Evolutionary conservation across 2,113 vertebrate genomes (phyloP).

Genomic region (Tetrax tetrax): DNA sequence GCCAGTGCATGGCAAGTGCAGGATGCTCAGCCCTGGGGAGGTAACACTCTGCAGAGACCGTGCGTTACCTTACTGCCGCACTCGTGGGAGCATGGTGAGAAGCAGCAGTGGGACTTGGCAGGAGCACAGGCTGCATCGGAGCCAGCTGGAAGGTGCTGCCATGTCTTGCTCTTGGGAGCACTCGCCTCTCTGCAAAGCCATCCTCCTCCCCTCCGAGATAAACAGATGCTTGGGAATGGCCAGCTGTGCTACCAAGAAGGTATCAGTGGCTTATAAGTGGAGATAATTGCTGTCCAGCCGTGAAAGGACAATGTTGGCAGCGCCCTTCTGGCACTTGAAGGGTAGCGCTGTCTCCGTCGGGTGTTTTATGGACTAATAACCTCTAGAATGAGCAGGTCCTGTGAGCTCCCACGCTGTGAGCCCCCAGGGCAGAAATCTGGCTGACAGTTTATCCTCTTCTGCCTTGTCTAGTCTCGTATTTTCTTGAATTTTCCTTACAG

Average conservation of each 20-base stretch:
- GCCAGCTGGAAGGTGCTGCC: accelerated
- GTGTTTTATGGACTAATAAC: neutral
- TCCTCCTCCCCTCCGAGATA: neutral
- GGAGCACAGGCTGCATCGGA: neutral
- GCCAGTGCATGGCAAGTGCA: neutral
- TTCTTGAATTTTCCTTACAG: constrained; percentile 53
- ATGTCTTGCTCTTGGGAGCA: neutral
- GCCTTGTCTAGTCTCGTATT: constrained; percentile 35
- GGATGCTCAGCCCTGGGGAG: neutral
- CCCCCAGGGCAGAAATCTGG: neutral
- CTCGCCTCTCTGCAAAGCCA: neutral
- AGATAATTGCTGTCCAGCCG: neutral
- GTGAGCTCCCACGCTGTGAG: neutral
- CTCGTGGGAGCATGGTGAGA: neutral
- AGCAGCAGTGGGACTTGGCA: neutral
- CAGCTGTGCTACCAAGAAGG: neutral
- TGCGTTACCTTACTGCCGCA: accelerated
- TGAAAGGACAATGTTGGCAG: neutral
- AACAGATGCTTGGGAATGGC: neutral
- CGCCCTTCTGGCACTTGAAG: neutral
- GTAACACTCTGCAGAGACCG: neutral
- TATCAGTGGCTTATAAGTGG: neutral
- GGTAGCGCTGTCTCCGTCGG: neutral
- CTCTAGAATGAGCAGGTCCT: neutral
- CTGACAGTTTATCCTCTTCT: neutral